Base-by-base conservation (phyloP, 2,797 vertebrate genomes). In the Urocyon cinereoargenteus region DNA sequence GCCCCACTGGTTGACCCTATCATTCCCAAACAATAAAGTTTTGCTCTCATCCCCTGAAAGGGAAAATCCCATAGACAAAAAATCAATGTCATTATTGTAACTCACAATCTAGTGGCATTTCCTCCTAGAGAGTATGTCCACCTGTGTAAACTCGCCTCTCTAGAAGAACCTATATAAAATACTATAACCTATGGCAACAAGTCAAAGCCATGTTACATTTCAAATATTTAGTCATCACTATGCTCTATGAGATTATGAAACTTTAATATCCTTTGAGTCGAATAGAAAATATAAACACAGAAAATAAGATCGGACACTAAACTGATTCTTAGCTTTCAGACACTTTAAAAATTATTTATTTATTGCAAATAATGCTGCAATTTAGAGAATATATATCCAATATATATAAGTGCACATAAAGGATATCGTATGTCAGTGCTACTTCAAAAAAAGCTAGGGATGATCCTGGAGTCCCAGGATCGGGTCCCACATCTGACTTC, bases 41-140 rank as follows among this genome's bases (percentile, higher is more conserved):
- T 93, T 61, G 15, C 90, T 98, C 92, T 94, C 93, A 88, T 82
- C 89, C 85, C 77, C 78, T 51, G 83, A 96, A 96, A 96, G 90
- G 79, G 14, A 97, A 97, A 78, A 70, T 15, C 7, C 11, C 89
- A 2, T 31, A 77, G 49, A 81, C 15, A 83, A 88, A 94, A 49
- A 79, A 21, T n/a, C 26, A 87, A 8, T 45, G 24, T 53, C 72
- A 49, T 40, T 90, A 31, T 3, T 94, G 5, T 28, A 96, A 70
- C 59, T 94, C 55, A 95, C 34, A 96, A 24, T 57, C 31, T 86
- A 61, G 3, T 24, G 36, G 13, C 64, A 79, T 90, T 51, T 97
- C 97, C 21, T 1, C 78, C 73, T 62, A 19, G 6, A 5, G 82
- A 61, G 86, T 1, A 36, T 9, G 96, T 79, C 81, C 90, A 93